Evolutionary conservation across 2,113 vertebrate species (phyloP).

Genomic region (Falco punctatus): DNA sequence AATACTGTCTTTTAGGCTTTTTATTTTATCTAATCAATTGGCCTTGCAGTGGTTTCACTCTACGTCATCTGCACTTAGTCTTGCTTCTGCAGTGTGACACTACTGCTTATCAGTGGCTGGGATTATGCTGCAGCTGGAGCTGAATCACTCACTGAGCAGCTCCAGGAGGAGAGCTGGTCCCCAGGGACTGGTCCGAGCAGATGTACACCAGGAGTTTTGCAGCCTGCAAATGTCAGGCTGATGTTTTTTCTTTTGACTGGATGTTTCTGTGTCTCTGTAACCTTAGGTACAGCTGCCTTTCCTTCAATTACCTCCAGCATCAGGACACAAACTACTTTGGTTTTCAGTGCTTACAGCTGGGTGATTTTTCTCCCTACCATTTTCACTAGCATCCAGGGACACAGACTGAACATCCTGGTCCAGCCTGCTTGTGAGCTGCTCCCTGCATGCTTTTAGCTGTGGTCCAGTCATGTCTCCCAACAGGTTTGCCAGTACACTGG

Average conservation of each 20-base stretch:
- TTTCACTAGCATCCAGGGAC: not conserved
- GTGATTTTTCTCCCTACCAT: not conserved
- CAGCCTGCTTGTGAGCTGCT: not conserved
- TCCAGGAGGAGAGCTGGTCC: not conserved
- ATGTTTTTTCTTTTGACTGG: not conserved
- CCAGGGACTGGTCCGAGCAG: not conserved
- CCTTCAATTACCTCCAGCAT: not conserved
- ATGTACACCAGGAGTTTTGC: not conserved
- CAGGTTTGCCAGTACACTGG: conserved; percentile 1
- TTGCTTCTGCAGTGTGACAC: not conserved
- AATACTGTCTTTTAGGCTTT: not conserved
- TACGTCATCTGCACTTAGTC: not conserved
- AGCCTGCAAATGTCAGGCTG: not conserved
- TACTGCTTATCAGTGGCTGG: not conserved
- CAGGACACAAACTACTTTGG: not conserved
- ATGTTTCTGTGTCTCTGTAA: fast-evolving
- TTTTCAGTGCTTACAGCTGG: not conserved
- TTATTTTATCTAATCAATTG: not conserved
- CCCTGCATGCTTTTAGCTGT: not conserved
- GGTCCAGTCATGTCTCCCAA: not conserved
- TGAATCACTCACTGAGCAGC: not conserved
- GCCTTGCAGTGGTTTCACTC: not conserved
- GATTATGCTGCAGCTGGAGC: not conserved
- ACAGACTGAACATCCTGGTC: not conserved
- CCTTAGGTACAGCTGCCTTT: not conserved